Base-by-base conservation (phyloP, 2,888 invertebrate genomes). In the Crossocerus cetratus region DNA sequence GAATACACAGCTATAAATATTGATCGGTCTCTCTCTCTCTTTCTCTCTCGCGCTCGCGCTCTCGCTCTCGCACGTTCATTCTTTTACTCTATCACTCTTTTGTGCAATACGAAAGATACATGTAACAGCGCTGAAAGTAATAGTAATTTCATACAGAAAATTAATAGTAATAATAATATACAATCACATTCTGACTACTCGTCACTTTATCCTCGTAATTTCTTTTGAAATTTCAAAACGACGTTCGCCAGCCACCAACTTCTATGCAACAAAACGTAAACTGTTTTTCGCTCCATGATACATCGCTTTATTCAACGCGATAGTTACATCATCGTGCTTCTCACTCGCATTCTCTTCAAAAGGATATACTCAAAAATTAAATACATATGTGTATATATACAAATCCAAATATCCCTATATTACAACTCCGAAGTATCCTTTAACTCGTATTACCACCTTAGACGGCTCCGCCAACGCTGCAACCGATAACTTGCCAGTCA, bases 301-400 rank as follows among this genome's bases (percentile, higher is more conserved):
- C 1, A 23, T 57, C 23, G n/a, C 8, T 57, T 57, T 32, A n/a
- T 57, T n/a, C n/a, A 32, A 32, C 44, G 44, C 42, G 44, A 44
- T 32, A 32, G 11, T 32, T 32, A 32, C 32, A 32, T 32, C 32
- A 2, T 32, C 32, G 32, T 32, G 11, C 32, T 32, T 32, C 32
- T 11, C 1, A 72, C 61, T 59, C 68, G 67, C 59, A 49, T 68
- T 72, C 53, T 54, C 49, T 58, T 68, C 67, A 61, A 74, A 68
- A 72, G 21, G 65, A 58, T 63, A 68, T 66, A 63, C 63, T 69
- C 65, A 57, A 59, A 75, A 72, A 72, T 72, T 72, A 75, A 65
- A 74, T 65, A 74, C 45, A 65, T 60, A 54, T 58, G 22, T 53
- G 58, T 59, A 59, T 53, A 45, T 49, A 65, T 58, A 53, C 22